Conservation (phyloP, 2,113 vertebrate genomes). For the Colius striatus region DNA sequence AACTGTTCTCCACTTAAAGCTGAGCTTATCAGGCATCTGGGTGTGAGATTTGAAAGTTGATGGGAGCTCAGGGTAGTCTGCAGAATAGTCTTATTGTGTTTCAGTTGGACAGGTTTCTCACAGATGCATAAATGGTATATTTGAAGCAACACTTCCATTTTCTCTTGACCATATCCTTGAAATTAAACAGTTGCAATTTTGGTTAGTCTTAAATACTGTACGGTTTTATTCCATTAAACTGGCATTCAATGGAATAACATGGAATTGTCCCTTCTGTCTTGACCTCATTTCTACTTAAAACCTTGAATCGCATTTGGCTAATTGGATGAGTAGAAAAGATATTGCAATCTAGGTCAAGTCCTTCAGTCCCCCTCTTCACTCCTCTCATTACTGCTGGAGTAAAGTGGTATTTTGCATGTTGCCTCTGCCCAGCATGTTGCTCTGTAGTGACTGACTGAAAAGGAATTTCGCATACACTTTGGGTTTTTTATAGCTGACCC, state of each 20-base stretch:
- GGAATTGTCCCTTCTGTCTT: not conserved
- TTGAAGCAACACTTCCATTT: not conserved
- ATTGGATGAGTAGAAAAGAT: constrained; percentile 32
- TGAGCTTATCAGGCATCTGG: accelerated
- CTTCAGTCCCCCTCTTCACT: not conserved
- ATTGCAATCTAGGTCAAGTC: constrained; percentile 5
- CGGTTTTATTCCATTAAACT: no score
- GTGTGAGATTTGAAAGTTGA: not conserved
- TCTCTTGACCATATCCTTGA: accelerated
- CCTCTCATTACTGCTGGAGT: not conserved
- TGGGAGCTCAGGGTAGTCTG: not conserved
- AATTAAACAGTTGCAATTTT: accelerated
- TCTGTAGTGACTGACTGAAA: not conserved
- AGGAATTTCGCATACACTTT: not conserved
- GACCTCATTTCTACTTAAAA: not conserved
- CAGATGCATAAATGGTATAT: no score
- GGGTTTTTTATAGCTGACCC: not conserved
- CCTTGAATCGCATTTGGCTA: not conserved
- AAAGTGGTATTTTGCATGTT: not conserved
- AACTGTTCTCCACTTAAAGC: not conserved
- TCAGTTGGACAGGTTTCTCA: not conserved
- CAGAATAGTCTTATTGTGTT: accelerated
- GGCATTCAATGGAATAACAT: accelerated
- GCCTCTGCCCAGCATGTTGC: not conserved
- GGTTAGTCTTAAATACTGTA: no score